phyloP scores from a whole-genome alignment of 2,888 invertebrate species.

The Myopa tessellatipennis region DNA sequence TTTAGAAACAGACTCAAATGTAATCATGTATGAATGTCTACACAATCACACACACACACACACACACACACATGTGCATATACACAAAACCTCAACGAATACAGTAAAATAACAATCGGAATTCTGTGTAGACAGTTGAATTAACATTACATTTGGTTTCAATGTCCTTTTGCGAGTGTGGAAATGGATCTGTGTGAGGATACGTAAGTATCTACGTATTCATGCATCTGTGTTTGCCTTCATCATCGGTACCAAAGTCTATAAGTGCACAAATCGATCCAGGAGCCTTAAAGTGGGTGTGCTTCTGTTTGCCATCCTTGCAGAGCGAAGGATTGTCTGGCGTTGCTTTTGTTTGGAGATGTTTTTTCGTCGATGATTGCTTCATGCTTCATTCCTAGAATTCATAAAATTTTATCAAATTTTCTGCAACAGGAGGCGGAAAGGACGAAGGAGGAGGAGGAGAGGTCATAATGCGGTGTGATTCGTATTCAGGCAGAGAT shows the following conservation, averaged over 20 bases:
- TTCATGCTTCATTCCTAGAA: too few relatives aligned
- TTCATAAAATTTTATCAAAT: too few relatives aligned
- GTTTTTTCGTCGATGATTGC: too few relatives aligned
- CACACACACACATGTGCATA: neutral
- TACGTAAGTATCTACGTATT: neutral
- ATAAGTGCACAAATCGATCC: slow-evolving; percentile 39
- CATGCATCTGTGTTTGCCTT: neutral
- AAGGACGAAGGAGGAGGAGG: too few relatives aligned
- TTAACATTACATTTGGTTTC: slow-evolving; percentile 44
- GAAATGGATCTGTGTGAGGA: slow-evolving; percentile 7
- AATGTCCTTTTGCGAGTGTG: neutral
- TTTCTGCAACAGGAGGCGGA: too few relatives aligned
- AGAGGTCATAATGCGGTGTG: too few relatives aligned
- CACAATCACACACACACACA: too few relatives aligned
- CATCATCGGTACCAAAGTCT: slow-evolving; percentile 14
- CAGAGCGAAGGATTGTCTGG: slow-evolving; percentile 10
- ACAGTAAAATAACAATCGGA: slow-evolving; percentile 45
- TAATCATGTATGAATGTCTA: too few relatives aligned
- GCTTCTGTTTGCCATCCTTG: neutral
- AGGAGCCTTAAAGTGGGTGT: slow-evolving; percentile 34
- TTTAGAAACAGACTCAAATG: too few relatives aligned
- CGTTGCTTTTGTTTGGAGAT: too few relatives aligned
- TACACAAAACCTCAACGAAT: slow-evolving; percentile 37
- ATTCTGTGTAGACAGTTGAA: slow-evolving; percentile 45
- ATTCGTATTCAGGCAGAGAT: too few relatives aligned